These are phyloP conservation scores for Synergus japonicus DNA, from an alignment of 2,888 invertebrate species.

Conservation along the genomic window DNA sequence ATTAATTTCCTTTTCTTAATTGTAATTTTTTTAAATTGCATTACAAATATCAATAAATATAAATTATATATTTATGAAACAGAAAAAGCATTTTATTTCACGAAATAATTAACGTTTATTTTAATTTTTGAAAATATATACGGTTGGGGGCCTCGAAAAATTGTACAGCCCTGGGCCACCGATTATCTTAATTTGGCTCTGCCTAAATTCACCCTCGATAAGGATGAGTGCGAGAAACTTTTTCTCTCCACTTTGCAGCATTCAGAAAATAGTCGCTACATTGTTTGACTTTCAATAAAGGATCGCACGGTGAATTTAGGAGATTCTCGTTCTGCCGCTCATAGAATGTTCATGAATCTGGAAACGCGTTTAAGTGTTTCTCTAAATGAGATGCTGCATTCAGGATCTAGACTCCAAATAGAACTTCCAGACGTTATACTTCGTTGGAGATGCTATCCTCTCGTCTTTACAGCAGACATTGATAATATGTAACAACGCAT, in stretches of 20 bases:
- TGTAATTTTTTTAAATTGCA: too few species aligned
- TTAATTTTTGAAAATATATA: too few species aligned
- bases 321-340: not conserved
- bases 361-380: conserved; percentile 23
- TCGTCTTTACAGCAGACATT: conserved; percentile 61
- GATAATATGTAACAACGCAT: conserved; percentile 60
- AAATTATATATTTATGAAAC: too few species aligned
- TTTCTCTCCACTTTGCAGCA: not conserved
- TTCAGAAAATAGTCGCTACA: not conserved
- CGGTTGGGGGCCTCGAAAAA: too few species aligned
- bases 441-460: conserved; percentile 51
- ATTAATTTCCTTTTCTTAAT: too few species aligned
- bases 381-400: conserved; percentile 54
- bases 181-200: too few species aligned
- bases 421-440: conserved; percentile 51
- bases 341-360: not conserved
- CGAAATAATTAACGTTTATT: too few species aligned
- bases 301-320: too few species aligned
- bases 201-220: too few species aligned
- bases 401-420: conserved; percentile 56
- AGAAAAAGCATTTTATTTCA: too few species aligned
- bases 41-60: too few species aligned
- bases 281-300: not conserved
- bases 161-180: too few species aligned
- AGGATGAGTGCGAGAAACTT: not conserved